Evolutionary conservation across 2,888 invertebrate species (phyloP).

Genomic region (Pyrrhosoma nymphula): DNA sequence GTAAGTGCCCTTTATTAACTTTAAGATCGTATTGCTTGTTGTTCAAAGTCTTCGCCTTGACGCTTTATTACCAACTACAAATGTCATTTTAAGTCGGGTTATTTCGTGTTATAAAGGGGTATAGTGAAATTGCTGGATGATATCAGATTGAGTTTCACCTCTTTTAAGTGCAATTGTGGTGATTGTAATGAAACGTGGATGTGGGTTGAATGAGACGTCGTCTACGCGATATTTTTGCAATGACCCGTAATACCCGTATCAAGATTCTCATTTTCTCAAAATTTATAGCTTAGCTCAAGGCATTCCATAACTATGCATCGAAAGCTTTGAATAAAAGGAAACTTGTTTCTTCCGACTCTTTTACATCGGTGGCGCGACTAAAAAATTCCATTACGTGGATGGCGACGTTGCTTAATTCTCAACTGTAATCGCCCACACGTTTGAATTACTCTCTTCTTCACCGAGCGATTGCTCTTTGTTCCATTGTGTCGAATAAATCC

Average conservation of each 20-base stretch:
- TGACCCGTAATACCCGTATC: not conserved
- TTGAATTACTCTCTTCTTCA: not conserved
- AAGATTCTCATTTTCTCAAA: not conserved
- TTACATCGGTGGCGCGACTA: not conserved
- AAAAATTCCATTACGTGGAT: not conserved
- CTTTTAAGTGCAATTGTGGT: no score
- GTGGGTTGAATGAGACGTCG: no score
- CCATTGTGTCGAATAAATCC: conserved; percentile 39
- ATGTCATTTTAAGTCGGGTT: no score
- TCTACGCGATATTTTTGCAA: not conserved
- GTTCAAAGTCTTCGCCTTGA: no score
- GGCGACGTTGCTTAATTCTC: not conserved
- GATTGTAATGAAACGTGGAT: no score
- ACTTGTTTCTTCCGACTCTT: not conserved
- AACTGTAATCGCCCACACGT: not conserved
- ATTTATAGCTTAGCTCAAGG: not conserved
- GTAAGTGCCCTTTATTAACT: no score
- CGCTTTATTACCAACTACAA: no score
- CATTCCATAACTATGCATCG: not conserved
- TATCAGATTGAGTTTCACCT: no score
- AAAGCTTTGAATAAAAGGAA: not conserved
- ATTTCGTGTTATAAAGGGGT: no score
- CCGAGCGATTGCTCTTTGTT: not conserved
- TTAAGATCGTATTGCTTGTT: no score
- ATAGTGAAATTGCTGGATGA: no score